These are phyloP conservation scores for Synergus gifuensis DNA, from an alignment of 2,888 invertebrate species.

Conservation along the genomic window DNA sequence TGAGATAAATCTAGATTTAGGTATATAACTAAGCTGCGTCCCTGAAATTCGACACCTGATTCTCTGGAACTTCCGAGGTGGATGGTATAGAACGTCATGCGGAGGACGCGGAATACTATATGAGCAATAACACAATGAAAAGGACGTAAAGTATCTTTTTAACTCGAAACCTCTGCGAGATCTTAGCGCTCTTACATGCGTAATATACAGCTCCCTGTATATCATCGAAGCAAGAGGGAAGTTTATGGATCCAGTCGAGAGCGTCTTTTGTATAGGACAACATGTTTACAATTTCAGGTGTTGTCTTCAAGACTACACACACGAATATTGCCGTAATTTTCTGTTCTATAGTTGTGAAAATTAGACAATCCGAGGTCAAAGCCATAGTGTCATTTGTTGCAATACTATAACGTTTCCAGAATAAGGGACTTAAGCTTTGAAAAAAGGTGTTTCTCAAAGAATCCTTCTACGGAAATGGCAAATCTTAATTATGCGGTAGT, in stretches of 20 bases:
- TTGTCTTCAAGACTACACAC: conserved; percentile 36
- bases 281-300: conserved; percentile 60
- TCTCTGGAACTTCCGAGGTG: conserved; percentile 12
- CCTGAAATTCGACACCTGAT: conserved; percentile 24
- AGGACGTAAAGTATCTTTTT: conserved; percentile 31
- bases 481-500: no score
- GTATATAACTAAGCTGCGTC: conserved; percentile 4
- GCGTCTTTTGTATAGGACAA: conserved; percentile 62
- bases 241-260: conserved; percentile 66
- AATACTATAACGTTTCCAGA: no score
- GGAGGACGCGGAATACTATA: conserved; percentile 21
- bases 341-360: not conserved
- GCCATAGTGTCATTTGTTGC: no score
- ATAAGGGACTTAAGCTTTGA: no score
- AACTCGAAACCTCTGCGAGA: conserved; percentile 4
- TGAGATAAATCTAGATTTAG: not conserved
- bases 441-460: no score
- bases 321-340: conserved; percentile 47
- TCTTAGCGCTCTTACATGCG: conserved; percentile 41
- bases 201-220: conserved; percentile 73
- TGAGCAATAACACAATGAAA: conserved; percentile 32
- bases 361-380: no score
- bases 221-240: conserved; percentile 65
- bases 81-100: conserved; percentile 6
- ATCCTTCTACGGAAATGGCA: no score